These are phyloP conservation scores for Ceratothoa steindachneri DNA, from an alignment of 2,888 invertebrate genomes.

Conservation along the genomic window DNA sequence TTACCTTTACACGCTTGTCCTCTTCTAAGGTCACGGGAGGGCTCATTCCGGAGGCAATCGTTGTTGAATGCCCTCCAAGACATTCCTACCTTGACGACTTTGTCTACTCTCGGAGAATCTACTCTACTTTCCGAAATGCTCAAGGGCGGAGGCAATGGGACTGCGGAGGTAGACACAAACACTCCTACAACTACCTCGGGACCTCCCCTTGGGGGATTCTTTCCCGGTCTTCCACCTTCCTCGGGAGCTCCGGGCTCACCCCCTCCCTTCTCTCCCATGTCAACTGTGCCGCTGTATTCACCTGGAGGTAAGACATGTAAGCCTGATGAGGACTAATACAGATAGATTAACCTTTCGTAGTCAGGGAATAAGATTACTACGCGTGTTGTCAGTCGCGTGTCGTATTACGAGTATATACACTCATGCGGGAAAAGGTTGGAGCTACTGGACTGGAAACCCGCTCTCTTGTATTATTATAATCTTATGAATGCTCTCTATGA, in stretches of 20 bases:
- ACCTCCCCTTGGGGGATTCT: conserved; percentile 47
- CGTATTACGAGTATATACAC: no score
- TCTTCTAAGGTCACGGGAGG: conserved; percentile 41
- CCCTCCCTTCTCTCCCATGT: conserved; percentile 45
- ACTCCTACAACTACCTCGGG: conserved; percentile 47
- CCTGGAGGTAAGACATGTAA: conserved; percentile 51
- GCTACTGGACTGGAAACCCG: no score
- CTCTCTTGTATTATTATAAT: no score
- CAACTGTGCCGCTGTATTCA: conserved; percentile 53
- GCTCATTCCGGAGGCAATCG: conserved; percentile 34
- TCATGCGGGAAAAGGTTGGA: no score
- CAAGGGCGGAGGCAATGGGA: conserved; percentile 70
- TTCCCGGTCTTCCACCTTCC: neutral
- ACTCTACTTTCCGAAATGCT: conserved; percentile 67
- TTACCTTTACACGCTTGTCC: no score
- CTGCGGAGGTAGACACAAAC: conserved; percentile 52
- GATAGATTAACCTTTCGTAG: no score
- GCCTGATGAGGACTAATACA: no score
- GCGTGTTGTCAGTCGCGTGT: no score
- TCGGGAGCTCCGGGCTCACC: conserved; percentile 34
- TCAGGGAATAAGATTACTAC: no score
- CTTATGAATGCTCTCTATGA: no score
- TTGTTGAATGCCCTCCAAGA: conserved; percentile 28
- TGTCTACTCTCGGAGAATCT: conserved; percentile 66
- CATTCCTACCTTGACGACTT: conserved; percentile 64